Conservation (phyloP, 2,113 vertebrate species). For the Megaceryle maxima region DNA sequence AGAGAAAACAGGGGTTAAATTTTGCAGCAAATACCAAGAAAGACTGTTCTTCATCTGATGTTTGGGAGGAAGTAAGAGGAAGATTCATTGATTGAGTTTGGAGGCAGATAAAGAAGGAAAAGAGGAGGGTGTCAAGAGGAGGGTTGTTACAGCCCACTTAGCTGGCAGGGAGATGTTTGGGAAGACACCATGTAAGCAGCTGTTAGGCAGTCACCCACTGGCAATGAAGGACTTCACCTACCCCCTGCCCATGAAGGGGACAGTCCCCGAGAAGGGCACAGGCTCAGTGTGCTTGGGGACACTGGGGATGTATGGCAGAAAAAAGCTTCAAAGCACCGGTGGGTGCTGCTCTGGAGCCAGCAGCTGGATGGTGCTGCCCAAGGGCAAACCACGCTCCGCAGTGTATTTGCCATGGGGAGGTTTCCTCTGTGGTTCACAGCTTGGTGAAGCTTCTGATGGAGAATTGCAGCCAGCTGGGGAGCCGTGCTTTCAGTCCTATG, state of each 20-base stretch:
- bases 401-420: background rate
- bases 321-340: background rate
- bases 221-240: background rate
- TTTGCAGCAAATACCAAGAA: background rate
- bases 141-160: background rate
- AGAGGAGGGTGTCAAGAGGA: background rate
- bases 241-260: fast-evolving
- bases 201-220: background rate
- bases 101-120: background rate
- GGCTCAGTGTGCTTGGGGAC: background rate
- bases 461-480: background rate
- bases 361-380: background rate
- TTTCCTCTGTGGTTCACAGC: background rate
- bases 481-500: background rate
- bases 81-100: background rate
- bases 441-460: background rate
- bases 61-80: background rate
- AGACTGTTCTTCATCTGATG: background rate
- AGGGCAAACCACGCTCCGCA: background rate
- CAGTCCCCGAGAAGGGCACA: background rate
- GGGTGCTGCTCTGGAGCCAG: background rate
- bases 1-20: background rate
- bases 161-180: background rate
- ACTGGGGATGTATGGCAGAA: background rate
- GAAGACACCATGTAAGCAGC: background rate